Percentiles rank a stretch among this genome's conserved stretches.
Evolutionary conservation across 1,140 invertebrate species (phyloP).

Genomic region (Daktulosphaira vitifoliae): DNA sequence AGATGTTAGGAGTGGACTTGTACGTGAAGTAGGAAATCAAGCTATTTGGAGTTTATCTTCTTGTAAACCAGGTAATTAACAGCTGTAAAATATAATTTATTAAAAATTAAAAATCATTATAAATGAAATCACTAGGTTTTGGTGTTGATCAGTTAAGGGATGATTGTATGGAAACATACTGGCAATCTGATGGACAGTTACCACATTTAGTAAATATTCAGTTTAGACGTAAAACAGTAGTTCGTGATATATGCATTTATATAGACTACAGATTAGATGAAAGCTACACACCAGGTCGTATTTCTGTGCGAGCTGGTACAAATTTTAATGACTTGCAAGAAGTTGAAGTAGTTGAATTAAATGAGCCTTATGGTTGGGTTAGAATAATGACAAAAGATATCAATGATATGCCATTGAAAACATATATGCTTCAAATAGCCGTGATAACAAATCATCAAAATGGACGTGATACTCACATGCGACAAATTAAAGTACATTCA

Average conservation of each 20-base stretch:
- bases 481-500: conserved; percentile 93
- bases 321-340: conserved; percentile 98
- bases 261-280: conserved; percentile 98
- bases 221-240: conserved; percentile 89
- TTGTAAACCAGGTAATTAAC: conserved; percentile 78
- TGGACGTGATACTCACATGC: conserved; percentile 93
- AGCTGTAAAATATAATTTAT: too few species aligned
- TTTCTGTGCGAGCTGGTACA: conserved; percentile 88
- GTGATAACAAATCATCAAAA: conserved; percentile 97
- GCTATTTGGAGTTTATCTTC: conserved; percentile 97
- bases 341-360: conserved; percentile 87
- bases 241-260: conserved; percentile 92
- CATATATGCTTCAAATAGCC: conserved; percentile 96
- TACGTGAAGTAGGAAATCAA: conserved; percentile 88
- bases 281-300: conserved; percentile 93
- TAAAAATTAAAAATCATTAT: too few species aligned
- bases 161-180: conserved; percentile 92
- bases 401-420: conserved; percentile 75
- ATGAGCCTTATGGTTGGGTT: conserved; percentile 93
- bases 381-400: conserved; percentile 85
- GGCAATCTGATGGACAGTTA: conserved; percentile 97
- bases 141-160: conserved; percentile 94
- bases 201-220: conserved; percentile 98
- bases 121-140: conserved; percentile 69
- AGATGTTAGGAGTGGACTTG: conserved; percentile 62